Base-by-base conservation (phyloP, 2,113 vertebrate species). In the Leiothrix lutea region DNA sequence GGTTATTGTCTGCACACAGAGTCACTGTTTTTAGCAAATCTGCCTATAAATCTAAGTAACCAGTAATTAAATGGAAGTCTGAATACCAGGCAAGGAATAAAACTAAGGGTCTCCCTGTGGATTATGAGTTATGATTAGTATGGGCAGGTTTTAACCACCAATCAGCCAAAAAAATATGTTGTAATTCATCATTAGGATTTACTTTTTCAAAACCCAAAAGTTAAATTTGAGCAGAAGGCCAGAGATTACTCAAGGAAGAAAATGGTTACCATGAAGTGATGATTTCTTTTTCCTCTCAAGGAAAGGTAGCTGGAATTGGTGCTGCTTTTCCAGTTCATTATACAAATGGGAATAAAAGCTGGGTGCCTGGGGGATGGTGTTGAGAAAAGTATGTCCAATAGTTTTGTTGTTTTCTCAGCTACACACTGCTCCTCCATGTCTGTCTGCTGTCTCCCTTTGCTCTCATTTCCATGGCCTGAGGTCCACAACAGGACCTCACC, bases 41-140 rank as follows among this genome's bases (percentile, higher is more conserved):
- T 97, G 94, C 86, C 84, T 91, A 91, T 95, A 85, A 86, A 96
- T 92, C 94, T 97, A 95, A 92, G 92, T 80, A 95, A 93, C 91
- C 88, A 89, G 83, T 96, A 96, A 96, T 97, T 97, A 97, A 97
- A 97, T 87, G 80, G 73, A 80, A 93, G 79, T 96, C 94, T 94
- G 96, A 94, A 95, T 95, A 93, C 82, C 95, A 96, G 96, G 95
- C 93, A 94, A 97, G 94, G 81, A 94, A 95, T 94, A 96, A 97
- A 97, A 91, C 88, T 36, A 33, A 97, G 84, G 70, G 89, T 86
- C 80, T 96, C 86, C 92, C 92, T 86, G 72, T 86, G 94, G 95
- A 90, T 81, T 97, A 56, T 14, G 24, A 96, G 94, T 91, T 94
- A 92, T 94, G 94, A 90, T 97, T 91, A 93, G 42, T 75, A 83